Conservation (phyloP, 2,888 invertebrate genomes). For the Ichneumon xanthorius region DNA sequence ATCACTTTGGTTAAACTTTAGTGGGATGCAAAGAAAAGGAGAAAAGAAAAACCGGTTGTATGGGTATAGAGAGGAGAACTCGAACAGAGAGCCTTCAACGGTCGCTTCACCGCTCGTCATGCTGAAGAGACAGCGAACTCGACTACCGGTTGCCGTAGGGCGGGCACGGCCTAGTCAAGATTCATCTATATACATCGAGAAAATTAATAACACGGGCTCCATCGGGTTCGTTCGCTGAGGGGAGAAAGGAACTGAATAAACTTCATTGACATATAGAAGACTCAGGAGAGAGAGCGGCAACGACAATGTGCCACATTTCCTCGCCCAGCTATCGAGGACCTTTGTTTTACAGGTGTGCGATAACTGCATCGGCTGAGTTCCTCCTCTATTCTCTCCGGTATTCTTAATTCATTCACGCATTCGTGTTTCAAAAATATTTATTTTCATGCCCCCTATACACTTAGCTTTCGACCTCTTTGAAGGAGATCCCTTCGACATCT, state of each 20-base stretch:
- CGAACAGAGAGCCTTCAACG: constrained; percentile 13
- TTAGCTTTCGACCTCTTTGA: constrained; percentile 16
- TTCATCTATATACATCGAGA: constrained; percentile 84
- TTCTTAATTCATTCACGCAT: constrained; percentile 20
- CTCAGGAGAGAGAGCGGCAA: background rate
- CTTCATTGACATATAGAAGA: constrained; percentile 67
- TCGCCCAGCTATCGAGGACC: constrained; percentile 37
- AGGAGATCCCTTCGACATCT: too few relatives aligned
- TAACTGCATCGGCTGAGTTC: constrained; percentile 5
- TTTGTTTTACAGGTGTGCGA: constrained; percentile 18
- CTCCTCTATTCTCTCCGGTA: constrained; percentile 15
- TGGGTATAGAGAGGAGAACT: background rate
- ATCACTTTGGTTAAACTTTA: background rate
- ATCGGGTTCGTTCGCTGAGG: constrained; percentile 74
- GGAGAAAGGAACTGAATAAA: constrained; percentile 79
- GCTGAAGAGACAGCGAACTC: constrained; percentile 2
- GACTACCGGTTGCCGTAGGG: constrained; percentile 29
- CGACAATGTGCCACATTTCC: background rate
- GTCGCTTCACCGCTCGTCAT: constrained; percentile 35
- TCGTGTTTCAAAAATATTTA: background rate
- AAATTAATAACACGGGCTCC: constrained; percentile 82
- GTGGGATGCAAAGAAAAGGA: background rate
- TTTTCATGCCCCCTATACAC: background rate
- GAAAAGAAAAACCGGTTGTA: background rate
- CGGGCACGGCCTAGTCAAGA: constrained; percentile 74